Evolutionary conservation across 2,113 vertebrate genomes (phyloP), one percentile per base, ranked within the genome.

Genomic region (Rhinolophus ferrumequinum): DNA sequence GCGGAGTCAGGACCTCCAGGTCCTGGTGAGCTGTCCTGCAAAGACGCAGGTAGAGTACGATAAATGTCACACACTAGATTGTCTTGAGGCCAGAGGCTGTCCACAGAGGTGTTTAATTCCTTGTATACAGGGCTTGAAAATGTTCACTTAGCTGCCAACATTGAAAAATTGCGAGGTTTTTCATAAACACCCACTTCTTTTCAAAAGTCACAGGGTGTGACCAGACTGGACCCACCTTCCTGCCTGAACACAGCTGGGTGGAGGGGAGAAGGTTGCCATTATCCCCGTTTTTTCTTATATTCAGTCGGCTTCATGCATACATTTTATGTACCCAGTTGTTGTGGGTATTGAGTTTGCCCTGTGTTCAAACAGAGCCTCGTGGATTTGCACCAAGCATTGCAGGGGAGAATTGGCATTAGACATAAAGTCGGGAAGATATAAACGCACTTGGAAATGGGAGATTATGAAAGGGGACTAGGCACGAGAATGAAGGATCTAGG

Each of bases 221-320:
- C 21, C 30, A 22, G 8, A 0, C 1, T 0, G 0, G 41, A 19
- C 41, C 21, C 14, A 5, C 30, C 30, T 82, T 70, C 47, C 66
- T 72, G 35, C 41, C 8, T 12, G 26, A 44, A 69, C 33, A 30
- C 12, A 44, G 1, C n/a, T 18, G 6, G 33, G 0, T n/a, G 33
- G 44, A 50, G 12, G 28, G 30, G 16, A 84, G 54, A 56, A 26
- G 21, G 1, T 28, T 8, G 2, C 38, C 56, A 5, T 28, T 16
- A 0, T 9, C 67, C 33, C 5, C 5, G 3, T 21, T 7, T 41
- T 22, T 80, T 54, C 41, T 62, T 21, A 28, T 7, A 6, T 35
- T 76, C 18, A n/a, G 5, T 8, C 21, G 19, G 5, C 73, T 33
- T 41, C 19, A 0, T 2, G 28, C 5, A 1, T 88, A 33, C 47